Evolutionary conservation across 2,113 vertebrate species (phyloP), one percentile per base, ranked within the genome.

Genomic region (Podarcis muralis): DNA sequence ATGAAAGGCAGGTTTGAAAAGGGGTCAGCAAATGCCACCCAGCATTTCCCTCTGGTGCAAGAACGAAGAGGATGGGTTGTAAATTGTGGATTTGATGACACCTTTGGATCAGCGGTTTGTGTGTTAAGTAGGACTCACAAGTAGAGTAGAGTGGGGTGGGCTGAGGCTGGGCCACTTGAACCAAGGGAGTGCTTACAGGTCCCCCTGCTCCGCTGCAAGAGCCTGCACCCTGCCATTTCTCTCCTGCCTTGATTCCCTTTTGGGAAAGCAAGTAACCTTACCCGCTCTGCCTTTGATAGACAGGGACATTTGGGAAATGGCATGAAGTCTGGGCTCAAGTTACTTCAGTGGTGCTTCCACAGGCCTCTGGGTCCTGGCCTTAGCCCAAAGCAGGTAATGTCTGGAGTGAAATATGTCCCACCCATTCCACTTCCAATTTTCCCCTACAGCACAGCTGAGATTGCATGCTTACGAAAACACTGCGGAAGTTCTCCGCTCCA

Each of bases 401-500:
- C 1, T 78, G 81, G 15, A 37, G 68, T 53, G 23, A 11, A 59
- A 53, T 7, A 53, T n/a, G 22, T 13, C 48, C 25, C 25, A 5
- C 32, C 12, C n/a, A 8, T 2, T 9, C 18, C 57, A 15, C 16
- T 2, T 43, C 57, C 40, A 35, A 25, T 32, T 65, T n/a, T 12
- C 11, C 9, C n/a, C 5, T 53, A 32, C n/a, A 15, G 13, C 62
- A 4, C 37, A 53, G 15, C 9, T 30, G 0, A 0, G 3, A 22
- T 0, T 1, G 71, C 2, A 16, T 7, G 92, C 99, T 98, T 97
- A 99, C 99, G 99, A 90, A 99, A 99, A 93, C 99, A 99, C 94
- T 99, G 99, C 0, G 99, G 99, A 76, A 98, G 96, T 77, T 99
- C 99, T 62, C 99, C 99, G 0, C 97, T 98, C 99, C 99, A 99